Evolutionary conservation across 2,797 vertebrate species (phyloP), one percentile per base, ranked within the genome.

Genomic region (Lepus oiostolus): DNA sequence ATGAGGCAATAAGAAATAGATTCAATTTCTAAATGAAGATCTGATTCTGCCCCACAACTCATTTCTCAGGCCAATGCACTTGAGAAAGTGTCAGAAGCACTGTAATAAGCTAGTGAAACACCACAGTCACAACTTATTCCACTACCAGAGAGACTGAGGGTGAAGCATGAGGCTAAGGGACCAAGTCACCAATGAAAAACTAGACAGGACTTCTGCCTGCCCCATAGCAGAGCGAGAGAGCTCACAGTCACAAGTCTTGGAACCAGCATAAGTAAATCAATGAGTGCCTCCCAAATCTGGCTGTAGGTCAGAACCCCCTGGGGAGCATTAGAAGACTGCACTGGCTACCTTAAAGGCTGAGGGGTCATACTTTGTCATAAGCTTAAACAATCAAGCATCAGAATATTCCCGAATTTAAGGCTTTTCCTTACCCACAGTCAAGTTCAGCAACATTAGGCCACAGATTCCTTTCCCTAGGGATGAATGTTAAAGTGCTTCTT

Each of bases 1-100:
- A 26, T 14, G 35, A 60, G 62, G 38, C 32, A 68, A 8, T 58
- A 89, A 86, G 47, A 70, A 80, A n/a, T 28, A 70, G 79, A 76
- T 50, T 67, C 58, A 90, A 86, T 32, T 92, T 92, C 70, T 86
- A 67, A 90, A 88, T 2, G 38, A 70, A 92, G 68, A 77, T 60
- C 42, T 81, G 91, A 92, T 35, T 77, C 68, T 54, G 58, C 26
- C 8, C 47, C 12, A 19, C 11, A 63, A 81, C 28, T 88, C 35
- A 84, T 19, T 86, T 80, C 30, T n/a, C 32, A 12, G 22, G 58
- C 17, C 67, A 14, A 76, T n/a, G 32, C 6, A 10, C 5, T 50
- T 4, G 32, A 77, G 74, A 58, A 54, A 52, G 26, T 93, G 19
- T 38, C n/a, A 14, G 3, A 47, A 63, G 38, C 19, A 35, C 32